Evolutionary conservation across 1,140 invertebrate species (phyloP).

Genomic region (Drosophila carrolli): DNA sequence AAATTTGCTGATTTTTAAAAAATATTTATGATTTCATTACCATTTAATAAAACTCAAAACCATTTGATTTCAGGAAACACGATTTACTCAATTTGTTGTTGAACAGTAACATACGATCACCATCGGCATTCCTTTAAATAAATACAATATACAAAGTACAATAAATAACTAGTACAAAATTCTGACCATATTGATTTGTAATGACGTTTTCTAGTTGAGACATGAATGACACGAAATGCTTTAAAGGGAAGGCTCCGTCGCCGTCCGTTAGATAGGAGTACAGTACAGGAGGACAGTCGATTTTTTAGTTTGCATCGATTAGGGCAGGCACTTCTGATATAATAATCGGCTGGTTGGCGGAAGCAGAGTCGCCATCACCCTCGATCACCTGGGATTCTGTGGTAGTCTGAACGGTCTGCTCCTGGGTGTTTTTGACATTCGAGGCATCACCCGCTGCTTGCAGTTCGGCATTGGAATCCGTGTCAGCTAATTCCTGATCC

Average conservation of each 20-base stretch:
- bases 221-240: conserved; percentile 61
- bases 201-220: conserved; percentile 24
- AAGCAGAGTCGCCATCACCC: conserved; percentile 7
- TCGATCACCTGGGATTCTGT: conserved; percentile 8
- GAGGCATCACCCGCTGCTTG: conserved; percentile 36
- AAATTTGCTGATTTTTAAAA: too few species aligned
- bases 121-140: conserved; percentile 46
- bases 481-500: neutral
- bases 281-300: conserved; percentile 8
- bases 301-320: conserved; percentile 48
- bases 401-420: conserved; percentile 16
- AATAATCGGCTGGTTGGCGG: conserved; percentile 4
- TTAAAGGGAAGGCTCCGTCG: neutral
- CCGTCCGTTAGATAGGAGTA: neutral
- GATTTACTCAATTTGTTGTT: conserved; percentile 52
- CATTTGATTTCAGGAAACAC: conserved; percentile 39
- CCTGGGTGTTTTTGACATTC: conserved; percentile 1
- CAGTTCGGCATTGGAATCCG: conserved; percentile 3
- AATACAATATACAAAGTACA: conserved; percentile 68
- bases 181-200: conserved; percentile 27
- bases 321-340: conserved; percentile 56
- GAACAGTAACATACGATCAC: conserved; percentile 22
- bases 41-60: too few species aligned
- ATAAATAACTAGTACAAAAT: conserved; percentile 68
- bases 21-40: too few species aligned